phyloP scores from a whole-genome alignment of 2,113 vertebrate species.

The Tylochromis polylepis region DNA sequence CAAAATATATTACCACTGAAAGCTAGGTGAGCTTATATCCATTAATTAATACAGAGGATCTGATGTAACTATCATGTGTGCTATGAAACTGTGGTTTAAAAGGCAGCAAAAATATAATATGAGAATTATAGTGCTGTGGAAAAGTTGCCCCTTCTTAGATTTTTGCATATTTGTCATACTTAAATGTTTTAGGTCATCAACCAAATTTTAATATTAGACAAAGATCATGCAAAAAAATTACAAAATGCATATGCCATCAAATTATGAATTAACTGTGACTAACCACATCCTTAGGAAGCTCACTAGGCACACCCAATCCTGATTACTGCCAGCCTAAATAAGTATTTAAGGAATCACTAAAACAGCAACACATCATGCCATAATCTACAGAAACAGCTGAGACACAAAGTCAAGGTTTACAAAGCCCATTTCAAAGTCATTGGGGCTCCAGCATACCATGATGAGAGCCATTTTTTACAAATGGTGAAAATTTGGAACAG shows the following conservation, averaged over 20 bases:
- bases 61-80: not conserved
- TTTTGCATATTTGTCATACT: not conserved
- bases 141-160: not conserved
- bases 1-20: not conserved
- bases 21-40: not conserved
- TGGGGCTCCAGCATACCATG: not conserved
- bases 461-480: not conserved
- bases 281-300: not conserved
- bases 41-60: not conserved
- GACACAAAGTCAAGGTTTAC: not conserved
- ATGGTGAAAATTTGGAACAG: not conserved
- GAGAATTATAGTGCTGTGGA: not conserved
- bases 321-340: not conserved
- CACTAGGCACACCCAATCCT: not conserved
- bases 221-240: not conserved
- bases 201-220: not conserved
- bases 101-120: not conserved
- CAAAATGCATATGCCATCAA: not conserved
- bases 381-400: not conserved
- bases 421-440: not conserved
- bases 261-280: not conserved
- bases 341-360: not conserved
- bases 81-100: constrained; percentile 5
- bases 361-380: not conserved
- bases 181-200: not conserved